A percentile compares a stretch with the other conserved stretches of the same genome.
These are phyloP conservation scores for Syrphus vitripennis DNA, from an alignment of 2,888 invertebrate genomes.

Conservation along the genomic window DNA sequence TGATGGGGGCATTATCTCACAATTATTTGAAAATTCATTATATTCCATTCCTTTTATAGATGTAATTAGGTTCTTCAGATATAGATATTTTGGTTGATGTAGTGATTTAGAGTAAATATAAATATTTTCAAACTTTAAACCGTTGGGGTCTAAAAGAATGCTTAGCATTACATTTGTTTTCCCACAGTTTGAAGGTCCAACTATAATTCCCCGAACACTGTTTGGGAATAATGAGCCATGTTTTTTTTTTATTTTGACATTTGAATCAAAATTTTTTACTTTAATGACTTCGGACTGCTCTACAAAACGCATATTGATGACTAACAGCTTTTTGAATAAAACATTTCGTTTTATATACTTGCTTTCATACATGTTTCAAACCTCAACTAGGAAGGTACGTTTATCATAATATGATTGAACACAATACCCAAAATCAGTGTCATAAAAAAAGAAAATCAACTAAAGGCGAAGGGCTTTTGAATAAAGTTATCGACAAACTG, in stretches of 20 bases:
- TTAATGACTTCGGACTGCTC: neutral
- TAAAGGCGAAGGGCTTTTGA: neutral
- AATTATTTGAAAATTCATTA: constrained; percentile 38
- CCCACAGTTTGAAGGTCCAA: too few relatives aligned
- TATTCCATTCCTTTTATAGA: constrained; percentile 29
- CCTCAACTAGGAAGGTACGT: neutral
- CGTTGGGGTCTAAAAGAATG: too few relatives aligned
- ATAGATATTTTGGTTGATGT: neutral
- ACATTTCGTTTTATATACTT: neutral
- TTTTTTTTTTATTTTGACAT: constrained; percentile 17
- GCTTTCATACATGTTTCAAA: neutral
- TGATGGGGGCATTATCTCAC: neutral
- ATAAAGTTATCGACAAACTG: constrained; percentile 62
- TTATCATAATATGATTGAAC: neutral
- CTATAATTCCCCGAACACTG: constrained; percentile 4
- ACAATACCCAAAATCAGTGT: neutral
- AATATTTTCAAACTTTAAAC: too few relatives aligned
- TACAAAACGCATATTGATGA: neutral
- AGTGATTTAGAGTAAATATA: neutral
- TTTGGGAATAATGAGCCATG: constrained; percentile 73
- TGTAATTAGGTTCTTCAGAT: constrained; percentile 37
- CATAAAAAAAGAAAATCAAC: neutral
- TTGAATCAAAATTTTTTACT: neutral
- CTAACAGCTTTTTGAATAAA: neutral
- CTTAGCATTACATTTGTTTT: too few relatives aligned